A percentile compares a stretch with the other conserved stretches of the same genome.
These are phyloP conservation scores for Stegostoma tigrinum DNA, from an alignment of 2,113 vertebrate genomes.

Conservation along the genomic window DNA sequence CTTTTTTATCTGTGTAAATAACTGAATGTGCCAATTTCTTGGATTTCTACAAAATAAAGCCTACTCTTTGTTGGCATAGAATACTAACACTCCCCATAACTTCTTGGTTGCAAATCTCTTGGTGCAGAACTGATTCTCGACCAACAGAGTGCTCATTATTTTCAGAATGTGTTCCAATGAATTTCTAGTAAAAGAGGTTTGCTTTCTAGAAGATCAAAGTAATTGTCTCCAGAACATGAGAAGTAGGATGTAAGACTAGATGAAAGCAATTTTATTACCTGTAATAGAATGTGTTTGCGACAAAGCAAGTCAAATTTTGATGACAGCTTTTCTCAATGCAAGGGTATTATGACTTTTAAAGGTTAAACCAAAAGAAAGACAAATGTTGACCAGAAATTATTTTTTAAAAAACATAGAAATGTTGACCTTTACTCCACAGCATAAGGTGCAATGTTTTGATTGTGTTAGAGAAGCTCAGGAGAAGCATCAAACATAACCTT, in stretches of 20 bases:
- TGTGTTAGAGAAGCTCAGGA: not conserved
- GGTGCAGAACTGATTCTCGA: not conserved
- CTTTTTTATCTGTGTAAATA: not conserved
- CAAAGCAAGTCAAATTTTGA: not conserved
- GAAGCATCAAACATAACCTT: not conserved
- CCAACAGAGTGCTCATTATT: not conserved
- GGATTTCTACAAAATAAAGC: not conserved
- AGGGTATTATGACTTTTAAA: not conserved
- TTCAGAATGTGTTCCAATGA: not conserved
- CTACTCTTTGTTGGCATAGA: not conserved
- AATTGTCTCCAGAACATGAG: not conserved
- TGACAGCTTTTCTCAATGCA: not conserved
- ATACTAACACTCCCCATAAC: not conserved
- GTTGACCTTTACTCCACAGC: not conserved
- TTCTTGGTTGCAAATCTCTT: not conserved
- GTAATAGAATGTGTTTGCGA: not conserved
- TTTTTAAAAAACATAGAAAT: not conserved
- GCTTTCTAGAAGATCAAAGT: not conserved
- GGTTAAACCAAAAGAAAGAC: not conserved
- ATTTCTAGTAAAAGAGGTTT: not conserved
- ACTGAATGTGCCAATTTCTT: not conserved
- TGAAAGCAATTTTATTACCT: not conserved
- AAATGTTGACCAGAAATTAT: not conserved
- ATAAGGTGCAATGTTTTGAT: not conserved
- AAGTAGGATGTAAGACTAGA: not conserved